Evolutionary conservation across 2,888 invertebrate species (phyloP), one percentile per base, ranked within the genome.

Genomic region (Stomorhina lunata): DNA sequence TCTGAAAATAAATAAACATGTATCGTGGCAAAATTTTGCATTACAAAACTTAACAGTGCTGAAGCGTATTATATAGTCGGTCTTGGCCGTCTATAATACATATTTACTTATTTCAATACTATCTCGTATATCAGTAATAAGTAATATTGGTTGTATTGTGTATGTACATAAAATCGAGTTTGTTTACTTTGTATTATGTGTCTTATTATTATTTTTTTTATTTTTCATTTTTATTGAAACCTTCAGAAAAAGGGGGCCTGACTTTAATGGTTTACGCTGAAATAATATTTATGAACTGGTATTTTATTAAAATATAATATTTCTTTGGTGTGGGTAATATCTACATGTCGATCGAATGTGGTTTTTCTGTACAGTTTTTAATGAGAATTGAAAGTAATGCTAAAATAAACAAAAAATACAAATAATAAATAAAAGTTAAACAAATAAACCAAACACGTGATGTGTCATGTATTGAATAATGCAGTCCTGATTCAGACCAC

Each of bases 211-310:
- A 45, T 73, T 72, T 57, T 2, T 20, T 66, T 22, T 48, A 40
- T 29, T 48, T 34, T 71, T 22, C 32, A 57, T 9, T 59, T 50
- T 73, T 43, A 53, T 43, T 27, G 50, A 76, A 81, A 72, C 43
- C 71, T 81, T 65, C 80, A 50, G 12, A 37, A 76, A 80, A 81
- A 71, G 71, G 71, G 71, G 80, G 76, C 80, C 76, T 53, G 80
- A 59, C 76, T 61, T 45, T 40, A 9, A 55, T 29, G 45, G 17
- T 57, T 45, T 34, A 25, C 59, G 7, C 3, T 22, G n/a, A 27
- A 55, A 12, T 10, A n/a, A 15, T 66, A 25, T 20, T 6, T 63
- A 43, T 12, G 0, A 34, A 29, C 4, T 29, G n/a, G 29, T 72
- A 53, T 78, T 22, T 45, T 12, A 4, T 61, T 29, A 5, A 34